Base-by-base conservation (phyloP, 1,140 invertebrate species). In the Zaprionus africanus region DNA sequence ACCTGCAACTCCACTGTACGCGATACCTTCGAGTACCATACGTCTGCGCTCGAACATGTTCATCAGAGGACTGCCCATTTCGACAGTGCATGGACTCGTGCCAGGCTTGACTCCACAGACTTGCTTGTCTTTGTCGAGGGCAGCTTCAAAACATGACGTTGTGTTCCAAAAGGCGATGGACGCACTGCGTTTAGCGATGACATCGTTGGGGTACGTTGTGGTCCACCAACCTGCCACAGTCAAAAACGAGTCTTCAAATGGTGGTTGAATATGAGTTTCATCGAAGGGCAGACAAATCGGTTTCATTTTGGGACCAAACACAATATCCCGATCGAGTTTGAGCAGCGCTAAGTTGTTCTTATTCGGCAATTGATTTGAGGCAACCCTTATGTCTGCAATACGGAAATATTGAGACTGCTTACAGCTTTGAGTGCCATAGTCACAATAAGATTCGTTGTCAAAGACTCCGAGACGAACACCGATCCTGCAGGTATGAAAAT, bases 1-100 rank as follows among this genome's bases (percentile, higher is more conserved):
- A 13, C 0, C 12, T 13, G 0, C 4, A 41, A 41, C 1, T 13
- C 1, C 4, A 15, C 0, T 5, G 6, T 13, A 41, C 0, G 5
- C 38, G 0, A 41, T 41, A 0, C 4, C 38, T 41, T 41, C 38
- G 15, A 41, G 38, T n/a, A 41, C 38, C 38, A 41, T 41, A 15
- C 15, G 38, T 13, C 13, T 41, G 4, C 15, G 12, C 12, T 13
- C 38, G 38, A 41, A 41, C 38, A 41, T 41, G 13, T 41, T 5
- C 38, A 41, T 41, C 38, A 41, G 4, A 15, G 38, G 12, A n/a
- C 38, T 41, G 13, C 38, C 38, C 3, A 15, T 5, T 2, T 41
- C 38, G 0, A n/a, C 12, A 0, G 15, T n/a, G 7, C 38, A 41
- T 5, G 38, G 38, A n/a, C 38, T 41, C 5, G 12, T 13, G 13